phyloP scores from a whole-genome alignment of 2,888 invertebrate genomes.

The Leucoma salicis region DNA sequence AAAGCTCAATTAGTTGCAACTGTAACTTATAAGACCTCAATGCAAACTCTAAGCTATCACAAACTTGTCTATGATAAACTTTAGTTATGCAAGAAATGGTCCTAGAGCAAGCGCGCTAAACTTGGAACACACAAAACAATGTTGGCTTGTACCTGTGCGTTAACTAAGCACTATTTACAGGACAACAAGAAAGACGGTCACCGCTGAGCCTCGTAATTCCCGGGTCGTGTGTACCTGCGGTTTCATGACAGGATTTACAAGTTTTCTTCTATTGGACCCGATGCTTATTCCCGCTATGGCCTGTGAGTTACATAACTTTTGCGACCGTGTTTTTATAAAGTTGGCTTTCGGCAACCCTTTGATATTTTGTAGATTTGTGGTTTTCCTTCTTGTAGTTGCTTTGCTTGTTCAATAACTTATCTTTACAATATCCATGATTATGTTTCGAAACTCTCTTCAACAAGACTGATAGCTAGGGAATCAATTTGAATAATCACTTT shows the following conservation, averaged over 20 bases:
- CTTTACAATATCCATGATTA: constrained; percentile 33
- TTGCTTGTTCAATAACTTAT: constrained; percentile 38
- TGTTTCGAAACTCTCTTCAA: constrained; percentile 23
- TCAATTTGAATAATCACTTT: constrained; percentile 26
- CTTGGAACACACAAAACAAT: constrained; percentile 30
- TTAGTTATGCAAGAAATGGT: constrained; percentile 29
- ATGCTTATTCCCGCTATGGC: constrained; percentile 61
- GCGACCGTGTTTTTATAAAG: constrained; percentile 50
- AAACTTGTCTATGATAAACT: too few species aligned
- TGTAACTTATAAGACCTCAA: constrained; percentile 2
- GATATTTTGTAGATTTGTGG: constrained; percentile 55
- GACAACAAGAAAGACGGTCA: constrained; percentile 42
- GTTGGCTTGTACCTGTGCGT: constrained; percentile 33
- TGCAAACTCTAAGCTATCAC: constrained; percentile 7
- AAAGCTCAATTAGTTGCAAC: too few species aligned
- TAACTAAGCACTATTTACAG: constrained; percentile 47
- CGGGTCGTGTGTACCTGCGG: constrained; percentile 57
- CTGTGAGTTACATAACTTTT: constrained; percentile 50
- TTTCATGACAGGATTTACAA: constrained; percentile 67
- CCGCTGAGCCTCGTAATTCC: constrained; percentile 45
- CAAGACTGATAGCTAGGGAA: constrained; percentile 33
- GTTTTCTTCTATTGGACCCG: constrained; percentile 71
- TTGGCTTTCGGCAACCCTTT: constrained; percentile 50
- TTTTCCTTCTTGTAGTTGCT: constrained; percentile 39
- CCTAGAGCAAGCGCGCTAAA: constrained; percentile 16